Base-by-base conservation (phyloP, 2,113 vertebrate genomes). In the Coracopsis vasa region DNA sequence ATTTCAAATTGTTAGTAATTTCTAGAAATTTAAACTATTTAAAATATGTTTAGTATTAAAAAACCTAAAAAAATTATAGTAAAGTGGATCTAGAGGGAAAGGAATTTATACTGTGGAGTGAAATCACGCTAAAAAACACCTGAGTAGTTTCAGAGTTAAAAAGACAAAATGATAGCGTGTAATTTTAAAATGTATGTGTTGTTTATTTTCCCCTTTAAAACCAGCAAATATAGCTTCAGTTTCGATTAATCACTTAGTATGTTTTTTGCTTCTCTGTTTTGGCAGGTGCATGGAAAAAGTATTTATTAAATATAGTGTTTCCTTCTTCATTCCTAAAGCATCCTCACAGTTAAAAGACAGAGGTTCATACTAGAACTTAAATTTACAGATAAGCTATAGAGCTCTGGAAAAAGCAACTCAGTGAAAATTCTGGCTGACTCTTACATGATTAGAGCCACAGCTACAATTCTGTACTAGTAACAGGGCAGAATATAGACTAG, bases 361-460 rank as follows among this genome's bases (percentile, higher is more conserved):
- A 90, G 24, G 25, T 39, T 80, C 50, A 35, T 11, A 56, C 39
- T 25, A 91, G 74, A 95, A 86, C 7, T 65, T 44, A 74, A 61
- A 79, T 78, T 96, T 42, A 92, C 25, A 90, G 41, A 37, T 58
- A 93, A 94, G 31, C 53, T 51, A 77, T 61, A 95, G 90, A 94
- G 94, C 58, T 78, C 80, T 71, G 66, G 58, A 80, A 94, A 85
- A 77, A 91, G 54, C 24, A 93, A 91, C 58, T 74, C 78, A 94
- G 50, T 56, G 58, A 82, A 93, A 96, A 81, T 39, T 10, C 33
- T 91, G 88, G 24, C 67, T 94, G 90, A 88, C 44, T 84, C 33
- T 79, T n/a, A 61, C 35, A 15, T 67, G 24, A 84, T 71, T 77
- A 91, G 61, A 83, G 56, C 29, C 87, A 81, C 41, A 90, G n/a